Percentiles rank a stretch among this genome's conserved stretches.
phyloP scores from a whole-genome alignment of 53 echinoderm and acorn worm genomes.

The Echinarachnius parma region DNA sequence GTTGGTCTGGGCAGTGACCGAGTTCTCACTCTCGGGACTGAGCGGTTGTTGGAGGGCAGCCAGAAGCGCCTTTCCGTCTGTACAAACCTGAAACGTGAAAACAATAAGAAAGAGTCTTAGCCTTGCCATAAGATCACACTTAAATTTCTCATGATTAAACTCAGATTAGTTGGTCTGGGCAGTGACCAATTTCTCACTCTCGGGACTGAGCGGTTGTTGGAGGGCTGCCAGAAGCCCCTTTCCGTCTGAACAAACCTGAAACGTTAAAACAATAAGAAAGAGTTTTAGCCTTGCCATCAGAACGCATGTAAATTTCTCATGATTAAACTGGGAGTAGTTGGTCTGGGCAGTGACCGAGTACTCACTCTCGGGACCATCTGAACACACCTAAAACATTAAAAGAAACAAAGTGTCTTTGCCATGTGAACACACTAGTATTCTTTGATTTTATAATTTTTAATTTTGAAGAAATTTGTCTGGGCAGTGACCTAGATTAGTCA shows the following conservation, averaged over 20 bases:
- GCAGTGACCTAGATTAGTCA: conserved; percentile 95
- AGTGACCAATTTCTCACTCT: conserved; percentile 90
- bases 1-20: conserved; percentile 94
- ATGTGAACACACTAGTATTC: too few species aligned
- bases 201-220: conserved; percentile 94
- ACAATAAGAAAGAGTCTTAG: too few species aligned
- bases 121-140: too few species aligned
- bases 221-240: conserved; percentile 82
- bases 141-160: too few species aligned
- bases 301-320: too few species aligned
- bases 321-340: conserved; percentile 88
- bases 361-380: conserved; percentile 90
- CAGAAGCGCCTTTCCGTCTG: conserved; percentile 84
- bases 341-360: conserved; percentile 97
- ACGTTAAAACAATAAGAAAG: too few species aligned
- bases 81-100: conserved; percentile 80
- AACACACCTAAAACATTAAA: conserved; percentile 81
- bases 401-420: too few species aligned
- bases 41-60: conserved; percentile 93
- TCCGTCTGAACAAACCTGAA: conserved; percentile 85
- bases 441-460: too few species aligned
- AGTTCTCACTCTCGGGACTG: conserved; percentile 92
- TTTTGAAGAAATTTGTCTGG: conserved; percentile 92
- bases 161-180: conserved; percentile 95
- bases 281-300: too few species aligned